Percentiles rank a stretch among this genome's conserved stretches.
phyloP scores from a whole-genome alignment of 2,888 invertebrate genomes.

The Boloria euphrosyne region DNA sequence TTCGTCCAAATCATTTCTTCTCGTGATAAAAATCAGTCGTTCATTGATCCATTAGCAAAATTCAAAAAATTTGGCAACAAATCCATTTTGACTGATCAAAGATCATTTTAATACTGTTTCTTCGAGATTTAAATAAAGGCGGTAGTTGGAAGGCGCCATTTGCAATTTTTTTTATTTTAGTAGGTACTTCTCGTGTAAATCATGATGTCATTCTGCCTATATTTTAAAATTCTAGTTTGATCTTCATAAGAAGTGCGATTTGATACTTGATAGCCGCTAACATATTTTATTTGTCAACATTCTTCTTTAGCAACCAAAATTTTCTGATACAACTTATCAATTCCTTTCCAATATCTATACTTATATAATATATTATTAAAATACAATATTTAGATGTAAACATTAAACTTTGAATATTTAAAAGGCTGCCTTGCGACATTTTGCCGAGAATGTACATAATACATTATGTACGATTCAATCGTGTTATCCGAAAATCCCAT shows the following conservation, averaged over 20 bases:
- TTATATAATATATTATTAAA: conserved; percentile 9
- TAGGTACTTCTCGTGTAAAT: too few species aligned
- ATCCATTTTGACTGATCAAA: conserved; percentile 6
- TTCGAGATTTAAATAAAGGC: not conserved
- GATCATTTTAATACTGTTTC: not conserved
- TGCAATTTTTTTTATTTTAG: too few species aligned
- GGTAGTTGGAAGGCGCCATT: too few species aligned
- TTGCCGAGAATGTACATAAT: conserved; percentile 6
- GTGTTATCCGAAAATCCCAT: conserved; percentile 6
- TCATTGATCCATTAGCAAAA: conserved; percentile 6
- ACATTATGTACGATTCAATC: not conserved
- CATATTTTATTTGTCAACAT: not conserved
- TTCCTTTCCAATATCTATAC: conserved; percentile 5
- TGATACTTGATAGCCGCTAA: not conserved
- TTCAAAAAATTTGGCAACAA: conserved; percentile 18
- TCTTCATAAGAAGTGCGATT: too few species aligned
- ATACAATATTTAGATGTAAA: conserved; percentile 22
- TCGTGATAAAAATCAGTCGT: conserved; percentile 16
- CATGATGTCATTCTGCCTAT: too few species aligned
- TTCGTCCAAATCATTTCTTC: not conserved
- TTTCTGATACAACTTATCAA: conserved; percentile 11
- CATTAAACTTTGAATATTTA: conserved; percentile 9
- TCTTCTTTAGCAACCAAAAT: not conserved
- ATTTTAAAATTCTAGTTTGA: too few species aligned
- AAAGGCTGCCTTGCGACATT: conserved; percentile 4